Evolutionary conservation across 2,113 vertebrate species (phyloP).

Genomic region (Carollia perspicillata): DNA sequence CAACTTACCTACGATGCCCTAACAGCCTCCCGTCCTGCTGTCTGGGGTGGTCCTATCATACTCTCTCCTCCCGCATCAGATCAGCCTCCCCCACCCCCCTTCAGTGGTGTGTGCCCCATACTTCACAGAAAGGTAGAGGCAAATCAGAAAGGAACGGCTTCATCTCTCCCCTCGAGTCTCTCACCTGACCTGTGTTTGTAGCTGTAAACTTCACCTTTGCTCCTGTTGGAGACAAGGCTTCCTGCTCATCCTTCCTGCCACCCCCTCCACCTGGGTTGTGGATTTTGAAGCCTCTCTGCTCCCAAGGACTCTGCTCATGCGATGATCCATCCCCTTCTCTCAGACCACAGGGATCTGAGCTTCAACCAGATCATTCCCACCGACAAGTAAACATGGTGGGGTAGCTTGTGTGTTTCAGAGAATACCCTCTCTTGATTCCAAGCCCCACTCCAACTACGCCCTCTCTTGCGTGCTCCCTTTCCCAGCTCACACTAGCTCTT

Average conservation of each 20-base stretch:
- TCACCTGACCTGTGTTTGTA: neutral
- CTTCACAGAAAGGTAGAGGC: neutral
- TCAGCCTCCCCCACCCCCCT: rapidly evolving
- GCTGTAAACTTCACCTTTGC: neutral
- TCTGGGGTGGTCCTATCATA: neutral
- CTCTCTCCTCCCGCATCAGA: neutral
- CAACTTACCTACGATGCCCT: neutral
- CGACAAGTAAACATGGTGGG: neutral
- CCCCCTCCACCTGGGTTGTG: neutral
- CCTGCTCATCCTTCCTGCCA: neutral
- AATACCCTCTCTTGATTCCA: neutral
- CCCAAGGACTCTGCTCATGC: neutral
- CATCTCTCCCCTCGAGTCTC: neutral
- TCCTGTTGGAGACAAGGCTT: neutral
- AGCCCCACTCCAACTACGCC: neutral
- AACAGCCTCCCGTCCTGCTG: neutral
- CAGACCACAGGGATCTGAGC: neutral
- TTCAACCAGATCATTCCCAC: neutral
- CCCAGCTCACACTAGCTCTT: neutral
- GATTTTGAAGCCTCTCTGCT: neutral
- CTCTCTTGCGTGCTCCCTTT: neutral
- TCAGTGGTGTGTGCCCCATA: neutral
- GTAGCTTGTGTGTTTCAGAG: neutral
- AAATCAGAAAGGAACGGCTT: neutral
- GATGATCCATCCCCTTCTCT: neutral